Base-by-base conservation (phyloP, 2,113 vertebrate genomes). In the Lophius piscatorius region DNA sequence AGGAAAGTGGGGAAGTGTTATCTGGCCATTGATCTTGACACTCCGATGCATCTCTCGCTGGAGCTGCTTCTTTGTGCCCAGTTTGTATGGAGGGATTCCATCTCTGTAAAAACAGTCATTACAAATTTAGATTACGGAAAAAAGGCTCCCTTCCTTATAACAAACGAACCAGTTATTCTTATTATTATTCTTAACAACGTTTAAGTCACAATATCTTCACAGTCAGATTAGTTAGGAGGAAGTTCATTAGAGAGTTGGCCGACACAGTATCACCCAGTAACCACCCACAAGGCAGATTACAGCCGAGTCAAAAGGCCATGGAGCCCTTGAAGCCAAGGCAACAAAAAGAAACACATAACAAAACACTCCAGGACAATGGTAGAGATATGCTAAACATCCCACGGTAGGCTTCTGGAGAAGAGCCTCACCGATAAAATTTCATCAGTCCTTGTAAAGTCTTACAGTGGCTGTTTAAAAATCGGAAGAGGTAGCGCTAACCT, bases 21-120 rank as follows among this genome's bases (percentile, higher is more conserved):
- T 94, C 89, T 95, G 96, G 70, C 97, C 96, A 6, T 99, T 99
- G 90, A 96, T 94, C 88, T 94, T 98, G 81, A 96, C 90, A 0
- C 94, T 99, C 16, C 96, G 94, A 48, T 96, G 93, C 91, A 99
- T 98, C 28, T 99, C 97, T 65, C 96, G 85, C 85, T 98, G 96
- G 71, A 95, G 91, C 81, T 96, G 94, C 83, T 98, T 99, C 93
- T 96, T 98, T 78, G 91, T 95, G 76, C 94, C 94, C 39, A 94
- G 82, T 16, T 94, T 94, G 66, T 98, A 98, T 0, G 95, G 95
- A 78, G 96, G 95, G 76, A 98, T 92, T 66, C 96, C 96, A 91
- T 99, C 96, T 85, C 97, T 98, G 91, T 45, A 16, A 48, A 45
- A 22, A 20, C 17, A 20, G 36, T 18, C 48, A 9, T 46, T 64